These are phyloP conservation scores for Proctacanthus coquilletti DNA, from an alignment of 1,140 invertebrate species.

Conservation along the genomic window DNA sequence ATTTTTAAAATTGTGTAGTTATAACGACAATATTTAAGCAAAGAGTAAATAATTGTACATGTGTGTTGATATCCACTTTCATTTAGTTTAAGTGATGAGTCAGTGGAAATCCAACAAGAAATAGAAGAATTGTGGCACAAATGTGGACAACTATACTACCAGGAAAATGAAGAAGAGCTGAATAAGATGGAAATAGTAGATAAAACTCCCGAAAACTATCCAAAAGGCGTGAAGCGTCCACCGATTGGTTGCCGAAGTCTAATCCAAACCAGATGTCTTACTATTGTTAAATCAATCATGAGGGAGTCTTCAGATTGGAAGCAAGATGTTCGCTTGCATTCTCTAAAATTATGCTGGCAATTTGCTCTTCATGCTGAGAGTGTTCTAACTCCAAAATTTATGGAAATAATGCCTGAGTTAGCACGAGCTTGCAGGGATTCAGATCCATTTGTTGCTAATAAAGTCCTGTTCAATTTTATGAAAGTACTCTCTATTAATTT, in stretches of 20 bases:
- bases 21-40: too few relatives aligned
- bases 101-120: constrained; percentile 39
- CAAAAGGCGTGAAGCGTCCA: constrained; percentile 42
- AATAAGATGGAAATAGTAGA: constrained; percentile 53
- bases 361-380: constrained; percentile 53
- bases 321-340: constrained; percentile 47
- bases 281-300: constrained; percentile 45
- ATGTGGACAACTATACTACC: constrained; percentile 48
- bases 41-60: too few relatives aligned
- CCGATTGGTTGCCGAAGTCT: constrained; percentile 60
- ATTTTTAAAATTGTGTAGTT: constrained; percentile 4
- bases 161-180: constrained; percentile 61
- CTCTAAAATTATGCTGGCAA: constrained; percentile 52
- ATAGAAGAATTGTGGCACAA: constrained; percentile 47
- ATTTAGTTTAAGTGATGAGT: constrained; percentile 49
- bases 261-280: constrained; percentile 48
- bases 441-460: constrained; percentile 11
- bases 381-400: constrained; percentile 45
- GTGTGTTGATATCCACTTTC: constrained; percentile 4
- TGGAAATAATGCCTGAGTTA: constrained; percentile 30
- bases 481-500: neutral
- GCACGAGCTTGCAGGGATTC: constrained; percentile 30
- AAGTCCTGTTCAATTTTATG: constrained; percentile 6
- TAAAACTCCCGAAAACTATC: constrained; percentile 44
- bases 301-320: constrained; percentile 59